Evolutionary conservation across 1,140 invertebrate genomes (phyloP), one percentile per base, ranked within the genome.

Genomic region (Drosophila sp.): DNA sequence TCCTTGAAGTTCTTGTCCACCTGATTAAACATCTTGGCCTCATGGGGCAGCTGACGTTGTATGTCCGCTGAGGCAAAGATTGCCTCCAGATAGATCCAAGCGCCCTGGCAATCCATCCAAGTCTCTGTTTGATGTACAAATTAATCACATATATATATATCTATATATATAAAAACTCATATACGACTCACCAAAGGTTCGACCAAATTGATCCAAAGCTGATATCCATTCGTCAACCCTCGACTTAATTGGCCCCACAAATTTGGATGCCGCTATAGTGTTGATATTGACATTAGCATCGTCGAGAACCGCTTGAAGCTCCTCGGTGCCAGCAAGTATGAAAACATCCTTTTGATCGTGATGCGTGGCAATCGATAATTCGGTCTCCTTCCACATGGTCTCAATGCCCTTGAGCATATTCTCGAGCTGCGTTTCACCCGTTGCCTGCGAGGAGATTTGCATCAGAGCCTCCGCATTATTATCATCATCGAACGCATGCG

Each of bases 11-110:
- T 95, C 89, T 96, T 97, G 89, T 97, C 97, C 0, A 97, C 97
- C 66, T 95, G 93, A 18, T 95, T 93, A 89, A 98, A 98, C 80
- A 97, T 94, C 86, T 96, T 96, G 0, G 97, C 95, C 91, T 98
- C 97, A 45, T 94, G 94, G 0, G 97, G 97, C 45, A 98, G 87
- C 90, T 98, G 97, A 18, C 96, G 93, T 82, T 97, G 96, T 72
- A 98, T 97, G 80, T 97, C 97, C 0, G 97, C 96, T 1, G 97
- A 96, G n/a, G 95, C 95, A 90, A 98, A 98, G 78, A 98, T 97
- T 4, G 96, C 95, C 90, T 97, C 96, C 45, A 97, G 92, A 80
- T 98, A 97, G 3, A 97, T 93, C 96, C 96, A 98, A 43, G 95
- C 96, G 76, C 95, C 95, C 89, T 97, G 97, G 77, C 96, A 97